Evolutionary conservation across 2,113 vertebrate species (phyloP).

Genomic region (Athene noctua): DNA sequence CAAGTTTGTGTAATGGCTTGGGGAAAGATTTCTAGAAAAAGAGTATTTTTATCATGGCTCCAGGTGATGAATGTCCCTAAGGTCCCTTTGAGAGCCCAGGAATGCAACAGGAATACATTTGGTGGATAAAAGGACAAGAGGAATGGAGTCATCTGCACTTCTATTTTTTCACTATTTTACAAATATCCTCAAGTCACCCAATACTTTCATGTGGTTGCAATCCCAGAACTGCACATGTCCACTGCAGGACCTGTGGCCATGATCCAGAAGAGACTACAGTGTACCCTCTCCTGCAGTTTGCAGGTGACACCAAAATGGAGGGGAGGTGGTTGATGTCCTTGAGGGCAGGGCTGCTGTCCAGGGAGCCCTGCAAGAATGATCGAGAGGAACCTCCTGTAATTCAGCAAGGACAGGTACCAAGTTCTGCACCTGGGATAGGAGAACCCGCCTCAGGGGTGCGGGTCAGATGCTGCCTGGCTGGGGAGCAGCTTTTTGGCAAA

Average conservation of each 20-base stretch:
- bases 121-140: neutral
- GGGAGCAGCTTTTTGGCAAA: neutral
- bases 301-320: neutral
- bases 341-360: neutral
- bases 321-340: neutral
- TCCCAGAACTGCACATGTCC: neutral
- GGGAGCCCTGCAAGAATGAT: neutral
- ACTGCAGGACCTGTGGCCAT: neutral
- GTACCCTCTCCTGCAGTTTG: neutral
- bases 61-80: neutral
- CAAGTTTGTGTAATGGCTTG: neutral
- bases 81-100: neutral
- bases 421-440: neutral
- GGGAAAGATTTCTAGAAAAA: neutral
- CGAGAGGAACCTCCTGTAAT: neutral
- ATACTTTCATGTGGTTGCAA: rapidly evolving
- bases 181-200: too few relatives aligned
- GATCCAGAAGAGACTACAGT: neutral
- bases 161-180: neutral
- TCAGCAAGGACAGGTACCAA: neutral
- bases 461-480: neutral
- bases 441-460: neutral
- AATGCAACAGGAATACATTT: neutral
- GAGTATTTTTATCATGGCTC: neutral
- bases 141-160: neutral